These are phyloP conservation scores for Atta texana DNA, from an alignment of 1,140 invertebrate species.

Conservation along the genomic window DNA sequence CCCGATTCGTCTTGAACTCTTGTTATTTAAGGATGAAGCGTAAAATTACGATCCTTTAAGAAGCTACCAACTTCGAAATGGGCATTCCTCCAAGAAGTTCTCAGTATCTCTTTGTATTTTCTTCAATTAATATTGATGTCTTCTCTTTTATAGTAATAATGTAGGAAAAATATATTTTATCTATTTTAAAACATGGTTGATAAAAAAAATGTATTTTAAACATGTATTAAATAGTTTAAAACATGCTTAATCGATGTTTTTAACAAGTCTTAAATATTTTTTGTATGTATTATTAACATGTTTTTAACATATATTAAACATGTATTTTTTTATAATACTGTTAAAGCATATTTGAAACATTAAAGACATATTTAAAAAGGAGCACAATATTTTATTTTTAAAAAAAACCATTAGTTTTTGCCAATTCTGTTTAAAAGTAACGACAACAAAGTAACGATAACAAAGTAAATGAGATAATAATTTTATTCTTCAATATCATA, in stretches of 20 bases:
- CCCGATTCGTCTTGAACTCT: constrained; percentile 27
- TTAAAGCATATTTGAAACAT: no score
- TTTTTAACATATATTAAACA: no score
- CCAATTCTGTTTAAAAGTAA: neutral
- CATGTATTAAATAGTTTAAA: no score
- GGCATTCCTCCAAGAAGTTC: constrained; percentile 6
- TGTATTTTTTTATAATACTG: no score
- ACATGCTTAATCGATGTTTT: no score
- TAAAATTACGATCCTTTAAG: constrained; percentile 41
- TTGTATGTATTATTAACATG: no score
- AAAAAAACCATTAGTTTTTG: no score
- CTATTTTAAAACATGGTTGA: neutral
- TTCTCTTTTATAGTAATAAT: neutral
- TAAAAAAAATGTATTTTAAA: no score
- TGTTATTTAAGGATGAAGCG: constrained; percentile 60
- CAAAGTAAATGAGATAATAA: neutral
- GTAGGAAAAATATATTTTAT: neutral
- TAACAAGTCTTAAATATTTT: no score
- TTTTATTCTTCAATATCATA: neutral
- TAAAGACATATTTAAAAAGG: no score
- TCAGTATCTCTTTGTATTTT: neutral
- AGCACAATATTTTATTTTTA: no score
- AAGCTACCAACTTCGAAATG: constrained; percentile 4
- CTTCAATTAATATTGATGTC: neutral
- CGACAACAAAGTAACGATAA: neutral